These are phyloP conservation scores for Vanessa tameamea DNA, from an alignment of 1,140 invertebrate genomes.

Conservation along the genomic window DNA sequence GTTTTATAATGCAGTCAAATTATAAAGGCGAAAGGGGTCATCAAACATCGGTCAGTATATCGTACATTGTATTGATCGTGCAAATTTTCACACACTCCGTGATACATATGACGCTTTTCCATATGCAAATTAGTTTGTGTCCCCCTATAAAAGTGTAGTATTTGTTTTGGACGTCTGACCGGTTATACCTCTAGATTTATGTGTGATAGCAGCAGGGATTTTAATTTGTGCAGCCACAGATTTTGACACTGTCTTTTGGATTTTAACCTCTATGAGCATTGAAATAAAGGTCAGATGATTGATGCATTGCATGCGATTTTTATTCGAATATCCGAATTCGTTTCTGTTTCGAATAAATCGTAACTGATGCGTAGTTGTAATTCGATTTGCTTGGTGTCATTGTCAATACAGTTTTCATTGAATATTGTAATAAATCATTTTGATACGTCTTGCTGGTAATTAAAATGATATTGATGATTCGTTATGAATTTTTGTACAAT, in stretches of 20 bases:
- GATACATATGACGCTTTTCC: constrained; percentile 67
- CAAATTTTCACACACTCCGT: constrained; percentile 40
- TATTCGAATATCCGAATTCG: constrained; percentile 22
- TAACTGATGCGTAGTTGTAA: constrained; percentile 33
- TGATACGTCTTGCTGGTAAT: background rate
- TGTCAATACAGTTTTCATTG: constrained; percentile 30
- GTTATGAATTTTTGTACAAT: background rate
- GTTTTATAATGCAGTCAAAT: too few relatives aligned
- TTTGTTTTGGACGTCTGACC: constrained; percentile 71
- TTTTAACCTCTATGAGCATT: constrained; percentile 3
- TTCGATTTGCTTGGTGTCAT: constrained; percentile 36
- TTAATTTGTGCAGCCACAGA: constrained; percentile 39
- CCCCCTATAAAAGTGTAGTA: constrained; percentile 64
- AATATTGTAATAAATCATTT: constrained; percentile 18
- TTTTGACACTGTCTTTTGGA: constrained; percentile 10
- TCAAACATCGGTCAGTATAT: background rate
- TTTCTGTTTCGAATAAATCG: constrained; percentile 35
- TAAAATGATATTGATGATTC: background rate
- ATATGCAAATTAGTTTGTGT: constrained; percentile 74
- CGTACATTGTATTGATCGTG: constrained; percentile 29
- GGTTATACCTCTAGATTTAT: constrained; percentile 64
- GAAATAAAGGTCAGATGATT: background rate
- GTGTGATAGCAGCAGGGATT: constrained; percentile 43
- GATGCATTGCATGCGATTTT: constrained; percentile 5
- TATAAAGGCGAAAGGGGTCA: background rate